Conservation (phyloP, 2,113 vertebrate genomes). For the Taxidea taxus region DNA sequence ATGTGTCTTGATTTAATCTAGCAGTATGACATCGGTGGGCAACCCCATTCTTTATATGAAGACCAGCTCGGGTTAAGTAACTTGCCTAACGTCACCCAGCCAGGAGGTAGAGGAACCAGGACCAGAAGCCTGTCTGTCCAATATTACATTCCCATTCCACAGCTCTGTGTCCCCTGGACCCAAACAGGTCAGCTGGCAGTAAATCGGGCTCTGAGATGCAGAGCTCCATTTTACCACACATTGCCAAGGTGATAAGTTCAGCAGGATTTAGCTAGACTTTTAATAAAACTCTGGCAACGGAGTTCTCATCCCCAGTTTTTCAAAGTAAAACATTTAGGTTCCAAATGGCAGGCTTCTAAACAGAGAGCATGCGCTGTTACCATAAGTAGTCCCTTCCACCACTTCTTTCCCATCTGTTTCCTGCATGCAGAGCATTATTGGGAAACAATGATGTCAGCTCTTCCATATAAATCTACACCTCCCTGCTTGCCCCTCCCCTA, state of each 20-base stretch:
- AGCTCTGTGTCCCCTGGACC: background rate
- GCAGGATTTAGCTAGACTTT: conserved; percentile 28
- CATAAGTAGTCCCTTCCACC: conserved; percentile 76
- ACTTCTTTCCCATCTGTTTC: conserved; percentile 86
- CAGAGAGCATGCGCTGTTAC: conserved; percentile 49
- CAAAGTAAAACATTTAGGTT: conserved; percentile 45
- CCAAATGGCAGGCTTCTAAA: conserved; percentile 25
- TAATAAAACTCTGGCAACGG: conserved; percentile 37
- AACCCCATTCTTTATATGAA: background rate
- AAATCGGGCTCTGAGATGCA: background rate
- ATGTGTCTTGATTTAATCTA: background rate
- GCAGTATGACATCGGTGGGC: background rate
- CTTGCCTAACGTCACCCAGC: background rate
- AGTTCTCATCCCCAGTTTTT: conserved; percentile 35
- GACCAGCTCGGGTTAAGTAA: background rate
- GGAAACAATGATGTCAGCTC: conserved; percentile 84
- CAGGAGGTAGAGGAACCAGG: background rate
- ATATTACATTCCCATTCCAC: background rate
- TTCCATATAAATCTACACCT: conserved; percentile 79
- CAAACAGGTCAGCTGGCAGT: background rate
- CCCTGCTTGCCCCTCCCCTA: conserved; percentile 70
- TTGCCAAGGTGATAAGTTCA: conserved; percentile 35
- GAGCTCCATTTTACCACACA: background rate
- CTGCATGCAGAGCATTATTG: conserved; percentile 80
- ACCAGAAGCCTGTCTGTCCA: background rate